Evolutionary conservation across 2,888 invertebrate species (phyloP).

Genomic region (Petrophora chlorosata): DNA sequence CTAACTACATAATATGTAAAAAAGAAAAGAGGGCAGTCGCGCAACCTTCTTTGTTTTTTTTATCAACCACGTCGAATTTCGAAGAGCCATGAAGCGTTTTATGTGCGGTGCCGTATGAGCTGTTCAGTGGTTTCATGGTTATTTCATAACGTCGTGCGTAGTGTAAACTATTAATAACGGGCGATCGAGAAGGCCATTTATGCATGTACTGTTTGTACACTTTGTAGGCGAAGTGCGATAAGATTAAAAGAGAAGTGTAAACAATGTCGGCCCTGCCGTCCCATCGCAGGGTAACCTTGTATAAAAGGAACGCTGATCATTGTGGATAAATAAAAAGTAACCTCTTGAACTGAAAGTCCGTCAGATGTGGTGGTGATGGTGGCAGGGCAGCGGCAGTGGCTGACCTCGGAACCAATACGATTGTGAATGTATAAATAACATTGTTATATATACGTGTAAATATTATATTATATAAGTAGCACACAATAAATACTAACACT

Average conservation of each 20-base stretch:
- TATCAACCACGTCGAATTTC: constrained; percentile 26
- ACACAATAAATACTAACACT: no score
- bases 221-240: constrained; percentile 46
- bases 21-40: constrained; percentile 58
- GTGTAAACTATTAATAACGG: constrained; percentile 51
- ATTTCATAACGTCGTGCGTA: constrained; percentile 43
- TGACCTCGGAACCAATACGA: constrained; percentile 49
- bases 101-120: constrained; percentile 17
- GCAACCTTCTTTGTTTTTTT: constrained; percentile 43
- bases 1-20: constrained; percentile 58
- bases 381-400: constrained; percentile 43
- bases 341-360: constrained; percentile 49
- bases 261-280: constrained; percentile 50
- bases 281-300: constrained; percentile 48
- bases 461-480: no score
- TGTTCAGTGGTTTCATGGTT: constrained; percentile 46
- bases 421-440: constrained; percentile 45
- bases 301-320: constrained; percentile 42
- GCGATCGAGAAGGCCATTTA: constrained; percentile 53
- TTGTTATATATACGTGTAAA: constrained; percentile 37
- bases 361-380: constrained; percentile 50
- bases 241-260: constrained; percentile 56
- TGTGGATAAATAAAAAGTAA: constrained; percentile 35
- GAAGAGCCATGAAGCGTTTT: constrained; percentile 23
- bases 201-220: constrained; percentile 39